Evolutionary conservation across 2,888 invertebrate species (phyloP).

Genomic region (Metacarcinus magister): DNA sequence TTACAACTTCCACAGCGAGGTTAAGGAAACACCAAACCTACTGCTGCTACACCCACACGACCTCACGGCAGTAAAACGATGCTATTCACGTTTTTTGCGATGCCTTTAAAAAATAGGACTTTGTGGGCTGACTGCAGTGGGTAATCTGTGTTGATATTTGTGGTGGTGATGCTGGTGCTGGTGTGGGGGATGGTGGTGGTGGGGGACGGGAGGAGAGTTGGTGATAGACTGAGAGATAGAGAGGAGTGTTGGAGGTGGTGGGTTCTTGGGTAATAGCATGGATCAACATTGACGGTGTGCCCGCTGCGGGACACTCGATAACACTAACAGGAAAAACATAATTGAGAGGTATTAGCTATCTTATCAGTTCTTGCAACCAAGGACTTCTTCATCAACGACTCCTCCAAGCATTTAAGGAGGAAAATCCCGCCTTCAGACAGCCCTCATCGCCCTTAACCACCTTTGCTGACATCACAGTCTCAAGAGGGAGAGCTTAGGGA

Average conservation of each 20-base stretch:
- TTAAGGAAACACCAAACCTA: not conserved
- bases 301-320: conserved; percentile 15
- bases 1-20: not conserved
- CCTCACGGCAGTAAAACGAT: not conserved
- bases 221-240: not conserved
- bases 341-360: conserved; percentile 21
- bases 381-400: not conserved
- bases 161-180: not conserved
- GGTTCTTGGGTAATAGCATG: not conserved
- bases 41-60: not conserved
- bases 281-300: not conserved
- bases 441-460: not conserved
- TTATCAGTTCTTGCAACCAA: not conserved
- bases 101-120: not conserved
- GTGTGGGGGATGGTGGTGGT: not conserved
- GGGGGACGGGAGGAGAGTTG: not conserved
- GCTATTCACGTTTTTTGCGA: not conserved
- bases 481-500: not conserved
- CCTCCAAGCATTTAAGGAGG: not conserved
- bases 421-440: not conserved
- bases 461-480: not conserved
- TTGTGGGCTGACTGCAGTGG: not conserved
- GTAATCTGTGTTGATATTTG: not conserved
- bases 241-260: not conserved
- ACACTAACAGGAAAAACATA: conserved; percentile 33